Percentiles rank a stretch among this genome's conserved stretches.
Evolutionary conservation across 2,113 vertebrate species (phyloP).

Genomic region (Misgurnus mizolepis): DNA sequence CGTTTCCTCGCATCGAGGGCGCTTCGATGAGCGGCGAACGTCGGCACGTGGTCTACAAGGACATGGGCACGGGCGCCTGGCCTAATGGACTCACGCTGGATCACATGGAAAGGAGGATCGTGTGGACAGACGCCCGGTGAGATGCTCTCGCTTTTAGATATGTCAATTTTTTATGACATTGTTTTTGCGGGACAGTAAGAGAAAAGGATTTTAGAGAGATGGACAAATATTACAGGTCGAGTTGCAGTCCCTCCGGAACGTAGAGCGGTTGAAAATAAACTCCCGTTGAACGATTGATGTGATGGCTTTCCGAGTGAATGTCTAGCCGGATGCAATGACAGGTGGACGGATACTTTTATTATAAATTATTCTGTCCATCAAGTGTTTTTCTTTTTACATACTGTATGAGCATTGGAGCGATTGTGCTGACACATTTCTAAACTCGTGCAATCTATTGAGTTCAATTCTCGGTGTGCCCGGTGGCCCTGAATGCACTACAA

Average conservation of each 20-base stretch:
- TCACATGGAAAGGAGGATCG: constrained; percentile 85
- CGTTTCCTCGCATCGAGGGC: constrained; percentile 86
- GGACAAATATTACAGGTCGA: neutral
- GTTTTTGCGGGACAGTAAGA: constrained; percentile 2
- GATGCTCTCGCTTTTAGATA: neutral
- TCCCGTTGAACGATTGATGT: constrained; percentile 2
- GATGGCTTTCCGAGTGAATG: neutral
- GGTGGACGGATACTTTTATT: neutral
- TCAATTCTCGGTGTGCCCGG: constrained; percentile 7
- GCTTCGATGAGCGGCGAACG: constrained; percentile 85
- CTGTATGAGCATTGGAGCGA: neutral
- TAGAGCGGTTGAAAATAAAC: neutral
- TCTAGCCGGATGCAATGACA: neutral
- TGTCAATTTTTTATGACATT: constrained; percentile 24
- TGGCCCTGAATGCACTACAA: constrained; percentile 13
- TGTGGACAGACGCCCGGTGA: constrained; percentile 90
- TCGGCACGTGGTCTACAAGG: constrained; percentile 84
- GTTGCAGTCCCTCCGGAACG: neutral
- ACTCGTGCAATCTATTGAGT: neutral
- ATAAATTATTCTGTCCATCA: constrained; percentile 11
- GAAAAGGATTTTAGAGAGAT: neutral
- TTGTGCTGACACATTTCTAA: constrained; percentile 25
- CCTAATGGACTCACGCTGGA: constrained; percentile 88
- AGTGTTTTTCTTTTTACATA: neutral
- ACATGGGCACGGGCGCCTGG: constrained; percentile 88